Conservation (phyloP, 2,797 vertebrate genomes). For the Eupleurogrammus muticus region DNA sequence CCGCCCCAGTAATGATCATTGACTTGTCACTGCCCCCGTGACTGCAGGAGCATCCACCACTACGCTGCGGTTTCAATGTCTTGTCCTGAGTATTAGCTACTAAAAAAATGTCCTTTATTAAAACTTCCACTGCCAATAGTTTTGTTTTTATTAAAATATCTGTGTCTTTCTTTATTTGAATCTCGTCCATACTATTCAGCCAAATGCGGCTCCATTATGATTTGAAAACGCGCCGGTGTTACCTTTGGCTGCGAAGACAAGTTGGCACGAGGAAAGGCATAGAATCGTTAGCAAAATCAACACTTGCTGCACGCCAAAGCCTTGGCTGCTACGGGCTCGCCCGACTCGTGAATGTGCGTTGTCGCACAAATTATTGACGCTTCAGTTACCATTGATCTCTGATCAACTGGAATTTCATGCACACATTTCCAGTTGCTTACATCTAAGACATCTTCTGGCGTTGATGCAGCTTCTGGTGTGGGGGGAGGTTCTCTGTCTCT, state of each 20-base stretch:
- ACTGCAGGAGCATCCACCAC: slow-evolving; percentile 1
- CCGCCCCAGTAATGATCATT: slow-evolving; percentile 38
- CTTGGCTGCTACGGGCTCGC: slow-evolving; percentile 20
- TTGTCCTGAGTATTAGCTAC: background rate
- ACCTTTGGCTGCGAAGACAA: slow-evolving; percentile 53
- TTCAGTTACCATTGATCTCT: slow-evolving; percentile 57
- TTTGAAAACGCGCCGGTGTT: slow-evolving; percentile 34
- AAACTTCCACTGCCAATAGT: background rate
- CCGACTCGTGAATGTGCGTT: slow-evolving; percentile 43
- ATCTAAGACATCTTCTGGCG: slow-evolving; percentile 63
- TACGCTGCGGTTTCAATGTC: background rate
- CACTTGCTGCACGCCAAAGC: slow-evolving; percentile 46
- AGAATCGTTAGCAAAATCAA: slow-evolving; percentile 58
- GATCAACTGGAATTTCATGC: slow-evolving; percentile 62
- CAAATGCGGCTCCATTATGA: slow-evolving; percentile 32
- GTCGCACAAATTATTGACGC: slow-evolving; percentile 38
- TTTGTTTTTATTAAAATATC: background rate
- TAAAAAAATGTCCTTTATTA: background rate
- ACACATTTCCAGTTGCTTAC: slow-evolving; percentile 60
- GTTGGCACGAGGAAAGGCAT: slow-evolving; percentile 46
- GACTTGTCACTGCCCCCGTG: slow-evolving; percentile 10
- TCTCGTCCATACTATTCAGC: slow-evolving; percentile 8
- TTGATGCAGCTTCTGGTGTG: slow-evolving; percentile 34
- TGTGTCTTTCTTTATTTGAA: slow-evolving; percentile 12
- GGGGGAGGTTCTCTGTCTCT: slow-evolving; percentile 21